Conservation (phyloP, 2,113 vertebrate genomes). For the Limanda limanda region DNA sequence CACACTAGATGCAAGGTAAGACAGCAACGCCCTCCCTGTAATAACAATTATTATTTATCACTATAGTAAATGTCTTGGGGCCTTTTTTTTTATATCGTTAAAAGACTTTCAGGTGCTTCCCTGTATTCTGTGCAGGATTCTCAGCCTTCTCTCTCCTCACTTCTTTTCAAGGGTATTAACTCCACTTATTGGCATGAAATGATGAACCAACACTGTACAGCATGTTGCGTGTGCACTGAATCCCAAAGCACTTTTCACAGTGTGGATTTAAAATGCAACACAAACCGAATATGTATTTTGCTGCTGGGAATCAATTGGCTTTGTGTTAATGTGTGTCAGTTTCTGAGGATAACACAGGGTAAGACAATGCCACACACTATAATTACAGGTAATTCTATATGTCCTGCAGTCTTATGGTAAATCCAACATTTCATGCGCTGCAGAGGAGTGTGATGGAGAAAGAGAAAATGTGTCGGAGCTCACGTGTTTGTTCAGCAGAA, state of each 20-base stretch:
- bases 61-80: no score
- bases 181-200: no score
- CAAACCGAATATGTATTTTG: background rate
- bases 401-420: slow-evolving; percentile 12
- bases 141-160: background rate
- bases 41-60: no score
- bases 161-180: no score
- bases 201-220: no score
- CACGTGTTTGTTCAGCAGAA: slow-evolving; percentile 12
- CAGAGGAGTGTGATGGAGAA: slow-evolving; percentile 17
- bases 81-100: no score
- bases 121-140: background rate
- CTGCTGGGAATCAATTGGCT: background rate
- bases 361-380: no score
- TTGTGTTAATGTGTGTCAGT: background rate
- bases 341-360: no score
- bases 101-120: no score
- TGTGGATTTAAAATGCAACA: background rate
- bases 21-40: no score
- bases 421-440: slow-evolving; percentile 30
- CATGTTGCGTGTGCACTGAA: background rate
- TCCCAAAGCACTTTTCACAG: background rate
- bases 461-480: no score
- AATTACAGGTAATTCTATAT: no score
- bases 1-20: background rate